Conservation (phyloP, 2,888 invertebrate genomes). For the Vesta saturnalis region DNA sequence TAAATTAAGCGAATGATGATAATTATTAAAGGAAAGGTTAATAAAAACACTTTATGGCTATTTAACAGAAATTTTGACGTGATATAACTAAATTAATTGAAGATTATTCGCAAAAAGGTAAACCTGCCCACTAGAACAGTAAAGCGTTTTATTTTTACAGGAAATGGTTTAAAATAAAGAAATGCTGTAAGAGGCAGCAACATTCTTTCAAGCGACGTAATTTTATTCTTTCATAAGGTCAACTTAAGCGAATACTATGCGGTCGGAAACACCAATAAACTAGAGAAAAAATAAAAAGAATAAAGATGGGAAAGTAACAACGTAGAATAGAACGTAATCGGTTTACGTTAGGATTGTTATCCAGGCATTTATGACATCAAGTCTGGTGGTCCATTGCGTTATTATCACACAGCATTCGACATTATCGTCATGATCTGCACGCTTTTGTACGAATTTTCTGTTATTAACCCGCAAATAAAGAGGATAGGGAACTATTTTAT, state of each 20-base stretch:
- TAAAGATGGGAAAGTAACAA: constrained; percentile 31
- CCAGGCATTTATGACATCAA: constrained; percentile 28
- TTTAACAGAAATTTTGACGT: no score
- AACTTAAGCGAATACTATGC: constrained; percentile 19
- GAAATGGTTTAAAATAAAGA: neutral
- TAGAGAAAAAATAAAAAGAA: constrained; percentile 19
- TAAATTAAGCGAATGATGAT: constrained; percentile 1
- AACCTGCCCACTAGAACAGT: no score
- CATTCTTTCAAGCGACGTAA: constrained; percentile 9
- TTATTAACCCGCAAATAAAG: constrained; percentile 35
- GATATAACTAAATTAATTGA: no score
- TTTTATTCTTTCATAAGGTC: constrained; percentile 20
- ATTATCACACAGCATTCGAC: constrained; percentile 26
- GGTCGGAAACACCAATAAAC: constrained; percentile 15
- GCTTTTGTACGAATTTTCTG: constrained; percentile 26
- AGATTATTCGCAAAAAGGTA: no score
- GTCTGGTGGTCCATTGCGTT: constrained; percentile 32
- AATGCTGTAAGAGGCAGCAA: neutral
- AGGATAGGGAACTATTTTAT: constrained; percentile 26
- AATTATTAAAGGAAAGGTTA: neutral
- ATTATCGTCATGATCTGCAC: constrained; percentile 35
- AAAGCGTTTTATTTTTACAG: neutral
- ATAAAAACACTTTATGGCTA: no score
- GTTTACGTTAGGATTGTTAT: constrained; percentile 31
- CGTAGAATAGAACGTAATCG: constrained; percentile 34